Evolutionary conservation across 2,113 vertebrate genomes (phyloP).

Genomic region (Carollia perspicillata): DNA sequence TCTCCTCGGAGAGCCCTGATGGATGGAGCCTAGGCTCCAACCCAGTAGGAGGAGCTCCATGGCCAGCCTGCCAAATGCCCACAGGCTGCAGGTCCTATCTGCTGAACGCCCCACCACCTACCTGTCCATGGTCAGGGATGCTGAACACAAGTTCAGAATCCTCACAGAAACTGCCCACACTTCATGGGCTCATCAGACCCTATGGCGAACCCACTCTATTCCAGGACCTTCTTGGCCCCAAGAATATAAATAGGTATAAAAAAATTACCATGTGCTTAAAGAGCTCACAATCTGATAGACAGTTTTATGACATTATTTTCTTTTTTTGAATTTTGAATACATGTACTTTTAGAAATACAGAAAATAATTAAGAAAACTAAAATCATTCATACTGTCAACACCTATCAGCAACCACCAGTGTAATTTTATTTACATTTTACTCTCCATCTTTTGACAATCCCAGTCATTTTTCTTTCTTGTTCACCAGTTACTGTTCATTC

Average conservation of each 20-base stretch:
- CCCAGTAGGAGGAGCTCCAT: background rate
- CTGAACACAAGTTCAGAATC: background rate
- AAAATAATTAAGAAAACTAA: background rate
- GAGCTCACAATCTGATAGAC: background rate
- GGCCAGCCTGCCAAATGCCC: background rate
- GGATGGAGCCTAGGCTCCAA: background rate
- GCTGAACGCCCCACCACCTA: background rate
- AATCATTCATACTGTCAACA: background rate
- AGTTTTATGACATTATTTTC: background rate
- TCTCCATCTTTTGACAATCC: background rate
- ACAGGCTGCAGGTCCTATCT: background rate
- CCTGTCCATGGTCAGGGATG: background rate
- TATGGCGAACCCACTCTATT: background rate
- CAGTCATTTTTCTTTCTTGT: background rate
- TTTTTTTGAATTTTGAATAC: background rate
- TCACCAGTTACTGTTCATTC: constrained; percentile 33
- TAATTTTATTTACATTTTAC: background rate
- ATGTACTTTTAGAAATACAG: background rate
- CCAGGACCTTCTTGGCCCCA: background rate
- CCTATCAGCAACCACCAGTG: background rate
- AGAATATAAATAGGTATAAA: background rate
- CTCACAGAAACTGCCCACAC: background rate
- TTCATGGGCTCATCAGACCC: background rate
- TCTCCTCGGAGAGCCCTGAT: background rate
- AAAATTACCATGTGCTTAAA: background rate